Base-by-base conservation (phyloP, 2,888 invertebrate genomes). In the Endotricha flammealis region DNA sequence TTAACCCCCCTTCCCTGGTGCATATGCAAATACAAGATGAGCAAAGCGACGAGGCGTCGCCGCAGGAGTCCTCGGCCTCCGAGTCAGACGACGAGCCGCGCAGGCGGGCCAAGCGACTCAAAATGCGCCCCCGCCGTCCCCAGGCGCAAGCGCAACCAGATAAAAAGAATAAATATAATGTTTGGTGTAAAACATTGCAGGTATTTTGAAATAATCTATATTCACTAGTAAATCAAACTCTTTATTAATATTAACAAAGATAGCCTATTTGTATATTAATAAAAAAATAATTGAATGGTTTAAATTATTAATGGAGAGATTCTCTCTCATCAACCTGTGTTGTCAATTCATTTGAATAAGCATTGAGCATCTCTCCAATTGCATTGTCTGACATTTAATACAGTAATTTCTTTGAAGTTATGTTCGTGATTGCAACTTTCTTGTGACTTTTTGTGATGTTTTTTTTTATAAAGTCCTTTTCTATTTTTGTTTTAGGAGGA, bases 111-210 rank as follows among this genome's bases (percentile, higher is more conserved):
- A 92, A 92, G 54, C 88, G 88, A 39, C 88, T 89, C 5, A 82
- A 88, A 34, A 51, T 83, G 38, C 70, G 78, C 3, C 83, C 71
- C 24, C 60, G 66, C 31, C 60, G 71, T 37, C 68, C 71, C 29
- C 59, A 61, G 34, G 57, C 62, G 32, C 67, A 53, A 36, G 33
- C 64, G 8, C 79, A 81, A 9, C 51, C 81, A 0, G 86, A 76
- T 11, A 90, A 88, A 50, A 89, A 88, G 44, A 91, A 91, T 38
- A 92, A 92, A 69, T 95, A 94, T 60, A 93, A 93, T 69, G 89
- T 95, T 47, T 96, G 95, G 95, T 88, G 89, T 46, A 88, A 88
- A 42, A 81, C 89, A 12, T 64, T 90, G 45, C 75, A 86, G 78
- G 87, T 83, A 50, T 42, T 17, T 6, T 24, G 10, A 11, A 12